Base-by-base conservation (phyloP, 1,140 invertebrate genomes). In the Diachasmimorpha longicaudata region DNA sequence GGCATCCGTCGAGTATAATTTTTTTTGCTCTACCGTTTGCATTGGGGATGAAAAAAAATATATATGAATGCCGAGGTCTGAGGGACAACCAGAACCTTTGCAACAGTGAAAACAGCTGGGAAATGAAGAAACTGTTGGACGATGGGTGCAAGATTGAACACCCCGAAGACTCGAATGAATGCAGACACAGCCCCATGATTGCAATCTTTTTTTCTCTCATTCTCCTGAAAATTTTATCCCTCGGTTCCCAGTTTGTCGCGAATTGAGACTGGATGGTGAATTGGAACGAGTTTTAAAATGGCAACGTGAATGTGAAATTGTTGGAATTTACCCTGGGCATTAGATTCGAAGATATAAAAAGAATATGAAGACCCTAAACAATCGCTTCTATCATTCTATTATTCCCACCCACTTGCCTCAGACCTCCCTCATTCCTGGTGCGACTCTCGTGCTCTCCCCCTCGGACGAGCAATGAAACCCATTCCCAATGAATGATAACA, bases 401-500 rank as follows among this genome's bases (percentile, higher is more conserved):
- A 55, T 21, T 55, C 4, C 48, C 48, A 55, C 44, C 11, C 44
- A 3, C 44, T 48, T 48, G 11, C 44, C 44, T 48, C 31, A 42
- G 39, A 11, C 39, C 8, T 63, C 58, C 58, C 23, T 25, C 58
- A 63, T 23, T 63, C 23, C 21, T 63, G 23, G 19, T 25, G 14
- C 58, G 58, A 13, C 58, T 63, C 58, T 63, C 19, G 19, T 13
- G 6, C 21, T 25, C n/a, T 25, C 58, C 58, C 58, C 58, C 58
- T 63, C 58, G 14, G 23, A 23, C 19, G 21, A 25, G 58, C 23
- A 52, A 52, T 63, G 58, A 63, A 63, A 63, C 58, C 58, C 58
- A 63, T 63, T 63, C 58, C 58, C 58, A 63, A 23, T 63, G 58
- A 31, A 23, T 63, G 58, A 63, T 63, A 63, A 63, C 58, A 63